Percentiles rank a stretch among this genome's conserved stretches.
Conservation (phyloP, 2,113 vertebrate genomes). For the Lasiurus borealis region DNA sequence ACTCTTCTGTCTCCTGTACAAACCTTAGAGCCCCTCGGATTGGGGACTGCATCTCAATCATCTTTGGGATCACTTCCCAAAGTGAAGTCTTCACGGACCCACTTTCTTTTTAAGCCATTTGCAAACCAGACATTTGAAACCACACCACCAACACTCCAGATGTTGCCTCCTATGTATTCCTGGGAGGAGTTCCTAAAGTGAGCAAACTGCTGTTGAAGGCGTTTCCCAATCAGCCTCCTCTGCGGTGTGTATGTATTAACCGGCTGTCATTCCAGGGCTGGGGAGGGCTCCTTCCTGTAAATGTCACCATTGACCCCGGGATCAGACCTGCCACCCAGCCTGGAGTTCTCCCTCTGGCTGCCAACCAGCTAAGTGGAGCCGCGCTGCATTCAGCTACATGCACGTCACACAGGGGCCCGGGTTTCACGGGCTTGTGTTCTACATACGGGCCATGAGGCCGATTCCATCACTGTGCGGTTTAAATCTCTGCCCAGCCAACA, state of each 20-base stretch:
- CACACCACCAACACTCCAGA: neutral
- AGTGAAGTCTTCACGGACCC: neutral
- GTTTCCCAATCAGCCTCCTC: neutral
- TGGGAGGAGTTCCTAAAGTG: neutral
- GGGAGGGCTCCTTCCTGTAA: neutral
- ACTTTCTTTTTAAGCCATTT: neutral
- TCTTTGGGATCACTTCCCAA: neutral
- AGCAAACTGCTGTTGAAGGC: neutral
- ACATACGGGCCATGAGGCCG: neutral
- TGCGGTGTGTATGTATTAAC: neutral
- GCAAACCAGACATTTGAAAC: conserved; percentile 11
- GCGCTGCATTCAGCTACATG: neutral
- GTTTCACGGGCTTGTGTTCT: neutral
- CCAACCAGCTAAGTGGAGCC: neutral
- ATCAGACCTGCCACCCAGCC: neutral
- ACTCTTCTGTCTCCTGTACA: neutral
- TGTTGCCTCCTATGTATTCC: neutral
- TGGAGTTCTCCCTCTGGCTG: neutral
- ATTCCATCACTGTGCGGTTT: neutral
- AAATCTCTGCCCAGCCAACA: conserved; percentile 20
- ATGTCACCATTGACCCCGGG: neutral
- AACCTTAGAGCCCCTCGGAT: neutral
- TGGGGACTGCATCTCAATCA: neutral
- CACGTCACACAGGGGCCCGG: fast-evolving
- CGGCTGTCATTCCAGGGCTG: neutral